Conservation (phyloP, 2,888 invertebrate species). For the Cyclophora punctaria region DNA sequence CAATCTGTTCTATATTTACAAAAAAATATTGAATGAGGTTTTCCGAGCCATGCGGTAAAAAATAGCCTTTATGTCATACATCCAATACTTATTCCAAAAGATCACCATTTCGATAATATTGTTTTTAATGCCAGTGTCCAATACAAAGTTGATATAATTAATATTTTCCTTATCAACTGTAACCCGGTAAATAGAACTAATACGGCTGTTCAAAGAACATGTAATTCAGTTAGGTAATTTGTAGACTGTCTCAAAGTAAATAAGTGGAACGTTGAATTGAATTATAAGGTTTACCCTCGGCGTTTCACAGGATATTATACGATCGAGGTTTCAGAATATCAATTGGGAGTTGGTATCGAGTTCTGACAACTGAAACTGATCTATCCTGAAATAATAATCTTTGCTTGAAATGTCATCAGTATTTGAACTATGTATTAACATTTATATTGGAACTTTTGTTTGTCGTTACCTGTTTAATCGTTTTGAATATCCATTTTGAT, state of each 20-base stretch:
- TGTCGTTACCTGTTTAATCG: not conserved
- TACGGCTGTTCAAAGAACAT: too few species aligned
- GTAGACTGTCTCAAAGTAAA: constrained; percentile 26
- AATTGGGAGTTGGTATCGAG: constrained; percentile 33
- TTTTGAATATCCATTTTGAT: not conserved
- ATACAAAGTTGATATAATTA: too few species aligned
- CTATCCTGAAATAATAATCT: constrained; percentile 30
- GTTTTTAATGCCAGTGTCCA: too few species aligned
- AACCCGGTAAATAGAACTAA: too few species aligned
- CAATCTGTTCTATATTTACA: too few species aligned
- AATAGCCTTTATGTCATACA: too few species aligned
- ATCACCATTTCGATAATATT: too few species aligned
- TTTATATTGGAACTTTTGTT: too few species aligned
- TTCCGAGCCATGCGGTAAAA: too few species aligned
- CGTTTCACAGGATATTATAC: constrained; percentile 38
- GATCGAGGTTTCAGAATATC: constrained; percentile 39
- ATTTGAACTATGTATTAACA: constrained; percentile 1
- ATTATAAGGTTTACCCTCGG: constrained; percentile 38
- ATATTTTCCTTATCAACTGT: too few species aligned
- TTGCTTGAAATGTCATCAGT: constrained; percentile 1
- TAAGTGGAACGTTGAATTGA: constrained; percentile 34
- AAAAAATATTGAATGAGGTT: too few species aligned
- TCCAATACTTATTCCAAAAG: too few species aligned
- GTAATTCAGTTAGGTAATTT: constrained; percentile 41
- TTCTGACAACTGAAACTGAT: constrained; percentile 25